phyloP scores from a whole-genome alignment of 2,113 vertebrate species.

The Aldabrachelys gigantea region DNA sequence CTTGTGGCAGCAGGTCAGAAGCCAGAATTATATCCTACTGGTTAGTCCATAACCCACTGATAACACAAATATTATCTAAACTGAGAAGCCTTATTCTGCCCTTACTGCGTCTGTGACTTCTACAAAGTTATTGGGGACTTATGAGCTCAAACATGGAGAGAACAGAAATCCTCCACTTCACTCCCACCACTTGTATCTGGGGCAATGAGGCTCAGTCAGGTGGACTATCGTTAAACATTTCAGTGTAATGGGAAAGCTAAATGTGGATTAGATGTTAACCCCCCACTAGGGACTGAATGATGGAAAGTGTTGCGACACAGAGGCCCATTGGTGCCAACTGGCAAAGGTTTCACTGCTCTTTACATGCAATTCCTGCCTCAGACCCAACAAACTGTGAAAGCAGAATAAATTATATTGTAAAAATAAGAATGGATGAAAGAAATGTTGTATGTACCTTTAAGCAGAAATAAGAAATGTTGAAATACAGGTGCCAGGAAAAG shows the following conservation, averaged over 20 bases:
- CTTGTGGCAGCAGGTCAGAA: not conserved
- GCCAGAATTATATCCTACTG: not conserved
- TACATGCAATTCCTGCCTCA: not conserved
- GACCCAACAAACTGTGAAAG: not conserved
- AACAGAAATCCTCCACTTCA: not conserved
- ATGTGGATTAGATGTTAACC: too few species aligned
- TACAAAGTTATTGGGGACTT: not conserved
- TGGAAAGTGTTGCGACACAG: not conserved
- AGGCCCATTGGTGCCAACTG: not conserved
- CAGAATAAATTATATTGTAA: too few species aligned
- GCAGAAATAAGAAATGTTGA: too few species aligned
- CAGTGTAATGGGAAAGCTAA: not conserved
- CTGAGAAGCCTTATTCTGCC: not conserved
- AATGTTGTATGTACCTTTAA: too few species aligned
- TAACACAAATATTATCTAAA: fast-evolving
- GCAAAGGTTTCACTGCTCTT: not conserved
- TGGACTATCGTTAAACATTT: not conserved
- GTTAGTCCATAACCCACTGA: fast-evolving
- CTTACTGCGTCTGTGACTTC: fast-evolving
- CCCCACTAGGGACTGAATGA: not conserved
- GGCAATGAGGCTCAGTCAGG: not conserved
- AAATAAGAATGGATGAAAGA: too few species aligned
- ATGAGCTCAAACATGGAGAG: not conserved
- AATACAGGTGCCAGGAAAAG: too few species aligned
- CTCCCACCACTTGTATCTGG: not conserved